Conservation (phyloP, 2,888 invertebrate species). For the Glyphotaelius pellucidus region DNA sequence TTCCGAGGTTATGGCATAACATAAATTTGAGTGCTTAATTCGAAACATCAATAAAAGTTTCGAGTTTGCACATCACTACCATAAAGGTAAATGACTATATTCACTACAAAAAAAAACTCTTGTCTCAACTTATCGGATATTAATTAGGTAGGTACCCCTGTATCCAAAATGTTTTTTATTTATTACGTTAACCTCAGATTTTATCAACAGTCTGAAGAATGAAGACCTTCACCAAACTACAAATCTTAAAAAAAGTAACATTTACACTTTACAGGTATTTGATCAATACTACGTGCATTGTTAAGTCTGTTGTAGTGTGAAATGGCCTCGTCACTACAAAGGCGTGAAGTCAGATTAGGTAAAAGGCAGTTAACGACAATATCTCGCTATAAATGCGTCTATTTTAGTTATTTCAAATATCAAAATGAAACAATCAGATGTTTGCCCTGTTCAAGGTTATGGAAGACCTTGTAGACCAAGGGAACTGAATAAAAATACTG, state of each 20-base stretch:
- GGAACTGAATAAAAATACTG: background rate
- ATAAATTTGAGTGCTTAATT: too few relatives aligned
- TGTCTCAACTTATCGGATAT: background rate
- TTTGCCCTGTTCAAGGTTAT: background rate
- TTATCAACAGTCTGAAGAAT: background rate
- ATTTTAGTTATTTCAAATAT: background rate
- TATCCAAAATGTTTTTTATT: background rate
- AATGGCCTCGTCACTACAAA: slow-evolving; percentile 2
- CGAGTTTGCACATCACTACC: background rate
- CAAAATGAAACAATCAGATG: background rate
- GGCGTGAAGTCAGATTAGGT: background rate
- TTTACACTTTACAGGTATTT: background rate
- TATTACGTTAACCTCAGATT: background rate
- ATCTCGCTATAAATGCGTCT: background rate
- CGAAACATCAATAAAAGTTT: too few relatives aligned
- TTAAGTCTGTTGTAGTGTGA: background rate
- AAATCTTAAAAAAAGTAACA: background rate
- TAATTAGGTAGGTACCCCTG: background rate
- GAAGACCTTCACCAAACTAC: background rate
- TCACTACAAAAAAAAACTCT: background rate
- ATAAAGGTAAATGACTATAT: background rate
- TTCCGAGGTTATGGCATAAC: too few relatives aligned
- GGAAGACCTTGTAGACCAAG: background rate
- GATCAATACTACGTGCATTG: background rate
- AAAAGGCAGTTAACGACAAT: background rate